Evolutionary conservation across 35 echinoderm and acorn worm genomes (phyloP).

Genomic region (Stichopus chloronotus): DNA sequence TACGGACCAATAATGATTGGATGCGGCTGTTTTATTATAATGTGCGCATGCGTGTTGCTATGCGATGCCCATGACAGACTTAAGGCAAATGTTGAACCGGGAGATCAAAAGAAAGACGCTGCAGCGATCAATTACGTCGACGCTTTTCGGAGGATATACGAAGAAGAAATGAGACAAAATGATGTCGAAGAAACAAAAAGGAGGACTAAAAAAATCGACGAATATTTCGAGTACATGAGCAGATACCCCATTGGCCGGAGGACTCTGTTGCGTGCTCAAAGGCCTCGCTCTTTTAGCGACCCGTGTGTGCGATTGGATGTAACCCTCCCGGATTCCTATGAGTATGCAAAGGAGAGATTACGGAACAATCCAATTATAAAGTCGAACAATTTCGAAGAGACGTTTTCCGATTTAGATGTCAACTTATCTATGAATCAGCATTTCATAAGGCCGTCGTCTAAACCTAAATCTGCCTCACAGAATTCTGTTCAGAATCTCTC

Average conservation of each 20-base stretch:
- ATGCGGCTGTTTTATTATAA: slow-evolving; percentile 67
- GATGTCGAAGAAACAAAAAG: slow-evolving; percentile 41
- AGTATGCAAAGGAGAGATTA: slow-evolving; percentile 55
- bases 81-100: slow-evolving; percentile 39
- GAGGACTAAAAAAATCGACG: slow-evolving; percentile 53
- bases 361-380: neutral
- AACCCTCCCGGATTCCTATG: slow-evolving; percentile 29
- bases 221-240: slow-evolving; percentile 59
- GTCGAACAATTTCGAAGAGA: neutral
- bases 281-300: slow-evolving; percentile 45
- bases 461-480: neutral
- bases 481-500: neutral
- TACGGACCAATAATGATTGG: slow-evolving; percentile 85
- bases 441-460: neutral
- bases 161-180: slow-evolving; percentile 46
- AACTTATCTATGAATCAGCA: neutral
- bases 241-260: slow-evolving; percentile 31
- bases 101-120: slow-evolving; percentile 22
- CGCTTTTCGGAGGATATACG: slow-evolving; percentile 36
- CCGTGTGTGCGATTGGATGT: slow-evolving; percentile 28
- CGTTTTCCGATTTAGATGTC: slow-evolving; percentile 17
- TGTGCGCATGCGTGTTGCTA: slow-evolving; percentile 88
- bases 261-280: slow-evolving; percentile 34
- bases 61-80: slow-evolving; percentile 76
- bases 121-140: neutral